Evolutionary conservation across 2,113 vertebrate genomes (phyloP).

Genomic region (Psittacula cyanocephala): DNA sequence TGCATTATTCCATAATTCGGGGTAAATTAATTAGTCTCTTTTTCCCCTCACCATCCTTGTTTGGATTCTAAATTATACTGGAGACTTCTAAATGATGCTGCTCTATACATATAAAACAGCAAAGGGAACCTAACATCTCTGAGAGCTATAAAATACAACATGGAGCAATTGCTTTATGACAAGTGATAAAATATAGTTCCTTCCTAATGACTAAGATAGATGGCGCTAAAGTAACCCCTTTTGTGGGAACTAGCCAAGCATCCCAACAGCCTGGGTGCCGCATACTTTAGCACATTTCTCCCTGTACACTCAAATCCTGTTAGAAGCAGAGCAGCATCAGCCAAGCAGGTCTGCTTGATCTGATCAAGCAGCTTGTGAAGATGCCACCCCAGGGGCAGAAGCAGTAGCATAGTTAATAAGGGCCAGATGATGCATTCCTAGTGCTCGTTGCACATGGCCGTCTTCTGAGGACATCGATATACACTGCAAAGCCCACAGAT

Average conservation of each 20-base stretch:
- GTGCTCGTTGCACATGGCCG: accelerated
- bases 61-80: background rate
- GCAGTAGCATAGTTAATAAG: background rate
- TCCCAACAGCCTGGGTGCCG: too few relatives aligned
- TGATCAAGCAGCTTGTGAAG: background rate
- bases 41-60: background rate
- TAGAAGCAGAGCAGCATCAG: background rate
- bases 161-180: background rate
- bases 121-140: background rate
- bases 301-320: accelerated
- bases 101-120: background rate
- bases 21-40: background rate
- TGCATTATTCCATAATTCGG: background rate
- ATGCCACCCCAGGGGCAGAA: background rate
- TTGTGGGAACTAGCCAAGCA: too few relatives aligned
- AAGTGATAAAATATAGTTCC: background rate
- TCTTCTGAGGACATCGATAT: background rate
- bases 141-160: background rate
- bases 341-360: background rate
- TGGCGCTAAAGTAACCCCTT: accelerated
- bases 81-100: background rate
- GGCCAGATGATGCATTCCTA: background rate
- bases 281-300: accelerated
- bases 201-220: background rate
- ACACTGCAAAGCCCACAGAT: too few relatives aligned